Evolutionary conservation across 2,113 vertebrate genomes (phyloP), one percentile per base, ranked within the genome.

Genomic region (Scatophagus argus): DNA sequence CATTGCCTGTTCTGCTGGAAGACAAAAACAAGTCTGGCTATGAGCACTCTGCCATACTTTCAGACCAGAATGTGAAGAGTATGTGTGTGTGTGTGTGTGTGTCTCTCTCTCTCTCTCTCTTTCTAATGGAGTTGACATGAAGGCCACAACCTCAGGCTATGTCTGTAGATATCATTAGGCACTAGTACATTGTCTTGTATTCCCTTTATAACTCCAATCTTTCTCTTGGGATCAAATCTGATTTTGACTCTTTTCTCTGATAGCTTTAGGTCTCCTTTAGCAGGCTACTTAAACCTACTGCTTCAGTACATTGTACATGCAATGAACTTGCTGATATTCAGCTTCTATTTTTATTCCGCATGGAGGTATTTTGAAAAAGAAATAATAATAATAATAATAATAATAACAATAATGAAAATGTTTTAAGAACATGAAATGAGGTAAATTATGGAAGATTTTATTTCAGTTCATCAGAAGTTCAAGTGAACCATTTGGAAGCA

Each of bases 1-100:
- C 85, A 84, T 87, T 88, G 86, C 84, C 82, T 89, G 79, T 73
- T 91, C 87, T 89, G 36, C 77, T 77, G 83, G 88, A 92, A 94
- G 87, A 91, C 81, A 75, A 88, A 89, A 91, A 89, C 87, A 90
- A 62, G 84, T 82, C 90, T 86, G 89, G 75, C 79, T 83, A 61
- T 44, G 41, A 80, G 74, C 63, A 59, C 67, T 75, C 44, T 61
- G 69, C 64, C 74, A 36, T 39, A 36, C 49, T 84, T 70, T 82
- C 56, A 77, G 63, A 79, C 80, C 60, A 49, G 4, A 64, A 81
- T 61, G 71, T 56, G 71, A 75, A 23, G 70, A 7, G 32, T 46
- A 29, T 46, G 39, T 49, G 25, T 32, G 25, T 43, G 47, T 5
- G 36, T 61, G 54, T n/a, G 6, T 36, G 47, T 36, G 31, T 59